Conservation (phyloP, 1,140 invertebrate genomes). For the Tetramorium alpestre region DNA sequence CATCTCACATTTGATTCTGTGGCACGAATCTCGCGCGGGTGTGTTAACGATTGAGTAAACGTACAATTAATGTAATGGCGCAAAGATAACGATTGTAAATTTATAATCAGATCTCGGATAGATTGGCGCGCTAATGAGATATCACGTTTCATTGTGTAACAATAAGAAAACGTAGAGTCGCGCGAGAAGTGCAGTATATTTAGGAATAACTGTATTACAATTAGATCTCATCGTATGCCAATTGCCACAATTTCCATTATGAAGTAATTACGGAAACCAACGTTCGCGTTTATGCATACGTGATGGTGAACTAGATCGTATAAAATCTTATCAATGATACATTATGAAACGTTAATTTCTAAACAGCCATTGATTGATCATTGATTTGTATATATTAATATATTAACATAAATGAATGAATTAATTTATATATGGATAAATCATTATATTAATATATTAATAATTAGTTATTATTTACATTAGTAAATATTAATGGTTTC, state of each 20-base stretch:
- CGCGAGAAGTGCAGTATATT: background rate
- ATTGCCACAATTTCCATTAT: constrained; percentile 24
- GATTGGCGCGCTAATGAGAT: constrained; percentile 5
- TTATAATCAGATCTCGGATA: background rate
- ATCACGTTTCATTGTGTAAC: background rate
- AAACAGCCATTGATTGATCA: background rate
- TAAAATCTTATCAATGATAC: background rate
- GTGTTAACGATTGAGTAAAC: background rate
- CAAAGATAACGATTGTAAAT: background rate
- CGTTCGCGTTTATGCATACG: background rate
- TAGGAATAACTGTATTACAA: constrained; percentile 53
- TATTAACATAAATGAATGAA: constrained; percentile 9
- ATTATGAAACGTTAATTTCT: background rate
- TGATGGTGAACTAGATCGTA: background rate
- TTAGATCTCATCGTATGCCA: constrained; percentile 18
- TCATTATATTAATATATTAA: background rate
- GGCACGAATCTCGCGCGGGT: background rate
- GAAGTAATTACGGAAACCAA: constrained; percentile 22
- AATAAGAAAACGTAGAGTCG: background rate
- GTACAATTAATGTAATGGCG: background rate
- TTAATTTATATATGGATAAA: background rate
- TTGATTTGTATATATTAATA: background rate
- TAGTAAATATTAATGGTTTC: background rate
- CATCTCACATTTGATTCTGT: background rate
- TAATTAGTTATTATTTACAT: background rate